Percentiles rank a stretch among this genome's conserved stretches.
Conservation (phyloP, 2,888 invertebrate species). For the Chymomyza caudatula region DNA sequence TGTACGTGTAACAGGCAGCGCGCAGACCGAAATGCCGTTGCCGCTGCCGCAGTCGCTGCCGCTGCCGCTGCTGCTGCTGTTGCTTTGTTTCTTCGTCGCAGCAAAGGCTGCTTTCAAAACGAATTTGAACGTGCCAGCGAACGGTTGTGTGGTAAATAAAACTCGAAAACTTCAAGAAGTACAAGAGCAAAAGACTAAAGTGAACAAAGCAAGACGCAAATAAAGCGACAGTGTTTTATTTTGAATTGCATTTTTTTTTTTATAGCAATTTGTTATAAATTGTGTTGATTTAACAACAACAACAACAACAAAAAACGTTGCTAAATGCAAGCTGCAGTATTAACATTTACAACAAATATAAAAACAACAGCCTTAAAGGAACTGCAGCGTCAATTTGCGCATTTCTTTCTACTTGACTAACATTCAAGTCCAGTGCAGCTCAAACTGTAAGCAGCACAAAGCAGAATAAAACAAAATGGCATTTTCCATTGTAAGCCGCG, state of each 20-base stretch:
- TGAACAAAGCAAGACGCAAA: slow-evolving; percentile 41
- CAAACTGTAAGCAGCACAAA: slow-evolving; percentile 16
- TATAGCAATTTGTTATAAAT: slow-evolving; percentile 4
- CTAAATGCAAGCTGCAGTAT: slow-evolving; percentile 53
- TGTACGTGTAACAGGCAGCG: neutral
- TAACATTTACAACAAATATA: slow-evolving; percentile 28
- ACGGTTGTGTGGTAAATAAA: slow-evolving; percentile 53
- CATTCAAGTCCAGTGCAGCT: slow-evolving; percentile 8
- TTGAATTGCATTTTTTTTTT: slow-evolving; percentile 27
- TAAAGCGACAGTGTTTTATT: slow-evolving; percentile 34
- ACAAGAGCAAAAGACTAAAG: slow-evolving; percentile 24
- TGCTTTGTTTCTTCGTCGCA: slow-evolving; percentile 45
- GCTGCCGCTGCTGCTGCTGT: slow-evolving; percentile 19
- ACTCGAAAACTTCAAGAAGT: slow-evolving; percentile 11
- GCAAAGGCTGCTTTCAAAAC: slow-evolving; percentile 52
- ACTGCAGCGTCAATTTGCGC: slow-evolving; percentile 35
- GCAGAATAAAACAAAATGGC: slow-evolving; percentile 51
- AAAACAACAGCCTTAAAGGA: slow-evolving; percentile 30
- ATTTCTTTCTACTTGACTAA: slow-evolving; percentile 40
- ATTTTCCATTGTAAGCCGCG: slow-evolving; percentile 68
- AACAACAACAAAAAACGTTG: slow-evolving; percentile 48
- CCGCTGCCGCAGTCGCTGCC: slow-evolving; percentile 26
- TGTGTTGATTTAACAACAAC: slow-evolving; percentile 10
- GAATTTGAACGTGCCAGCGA: slow-evolving; percentile 62
- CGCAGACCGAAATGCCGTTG: neutral